phyloP scores from a whole-genome alignment of 2,797 vertebrate species.

The Calcarius lapponicus region DNA sequence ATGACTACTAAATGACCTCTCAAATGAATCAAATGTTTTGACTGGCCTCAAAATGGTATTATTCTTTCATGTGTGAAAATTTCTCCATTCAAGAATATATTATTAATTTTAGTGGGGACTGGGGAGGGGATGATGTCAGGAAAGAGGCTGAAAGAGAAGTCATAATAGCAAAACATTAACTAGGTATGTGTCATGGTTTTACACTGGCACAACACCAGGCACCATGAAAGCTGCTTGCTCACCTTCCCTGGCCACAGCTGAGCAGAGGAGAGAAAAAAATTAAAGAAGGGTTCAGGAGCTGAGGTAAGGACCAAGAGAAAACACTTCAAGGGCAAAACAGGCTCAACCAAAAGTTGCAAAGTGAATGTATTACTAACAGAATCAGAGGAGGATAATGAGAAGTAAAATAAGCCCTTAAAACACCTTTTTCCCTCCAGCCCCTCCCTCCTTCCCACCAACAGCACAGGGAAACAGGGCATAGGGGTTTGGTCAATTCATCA shows the following conservation, averaged over 20 bases:
- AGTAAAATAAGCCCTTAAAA: background rate
- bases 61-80: background rate
- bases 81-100: background rate
- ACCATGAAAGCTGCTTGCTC: accelerated
- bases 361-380: background rate
- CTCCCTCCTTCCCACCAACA: background rate
- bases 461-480: accelerated
- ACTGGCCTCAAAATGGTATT: background rate
- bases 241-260: background rate
- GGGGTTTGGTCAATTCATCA: background rate
- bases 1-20: background rate
- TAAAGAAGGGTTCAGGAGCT: background rate
- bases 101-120: background rate
- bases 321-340: background rate
- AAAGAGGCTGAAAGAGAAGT: background rate
- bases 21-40: background rate
- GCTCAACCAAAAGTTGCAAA: background rate
- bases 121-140: background rate
- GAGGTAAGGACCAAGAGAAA: background rate
- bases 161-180: background rate
- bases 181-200: background rate
- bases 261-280: background rate
- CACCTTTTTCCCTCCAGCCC: too few species aligned
- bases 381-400: background rate
- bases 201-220: background rate